A percentile compares a stretch with the other conserved stretches of the same genome.
Conservation (phyloP, 2,113 vertebrate genomes). For the Monopterus albus region DNA sequence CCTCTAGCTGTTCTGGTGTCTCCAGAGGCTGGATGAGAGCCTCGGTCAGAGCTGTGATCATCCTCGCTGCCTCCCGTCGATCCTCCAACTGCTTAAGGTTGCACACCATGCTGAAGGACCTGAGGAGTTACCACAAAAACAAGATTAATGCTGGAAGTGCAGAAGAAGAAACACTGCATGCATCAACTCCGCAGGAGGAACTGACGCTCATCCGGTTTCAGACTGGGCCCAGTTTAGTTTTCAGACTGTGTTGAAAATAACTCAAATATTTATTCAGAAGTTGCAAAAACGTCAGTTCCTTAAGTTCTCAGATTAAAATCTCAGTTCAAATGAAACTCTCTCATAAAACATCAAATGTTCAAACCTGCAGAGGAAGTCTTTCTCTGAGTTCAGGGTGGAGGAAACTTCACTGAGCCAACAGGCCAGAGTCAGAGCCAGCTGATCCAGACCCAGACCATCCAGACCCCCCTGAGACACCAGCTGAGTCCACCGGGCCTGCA, state of each 20-base stretch:
- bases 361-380: conserved; percentile 80
- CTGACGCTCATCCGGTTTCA: too few relatives aligned
- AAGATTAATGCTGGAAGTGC: too few relatives aligned
- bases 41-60: conserved; percentile 81
- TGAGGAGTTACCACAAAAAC: conserved; percentile 5
- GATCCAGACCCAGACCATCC: conserved; percentile 79
- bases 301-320: too few relatives aligned
- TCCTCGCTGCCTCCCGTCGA: conserved; percentile 78
- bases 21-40: conserved; percentile 75
- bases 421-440: conserved; percentile 79
- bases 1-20: neutral
- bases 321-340: too few relatives aligned
- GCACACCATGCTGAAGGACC: conserved; percentile 85
- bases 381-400: conserved; percentile 77
- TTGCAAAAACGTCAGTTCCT: too few relatives aligned
- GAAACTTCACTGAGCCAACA: conserved; percentile 90
- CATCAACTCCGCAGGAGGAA: too few relatives aligned
- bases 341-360: neutral
- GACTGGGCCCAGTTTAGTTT: too few relatives aligned
- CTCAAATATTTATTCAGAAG: too few relatives aligned
- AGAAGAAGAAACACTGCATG: too few relatives aligned
- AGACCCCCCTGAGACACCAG: conserved; percentile 66
- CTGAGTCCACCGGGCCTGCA: conserved; percentile 87
- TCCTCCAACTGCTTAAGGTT: conserved; percentile 77
- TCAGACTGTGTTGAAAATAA: too few relatives aligned